These are phyloP conservation scores for Clarias magur DNA, from an alignment of 2,113 vertebrate species.

Conservation along the genomic window DNA sequence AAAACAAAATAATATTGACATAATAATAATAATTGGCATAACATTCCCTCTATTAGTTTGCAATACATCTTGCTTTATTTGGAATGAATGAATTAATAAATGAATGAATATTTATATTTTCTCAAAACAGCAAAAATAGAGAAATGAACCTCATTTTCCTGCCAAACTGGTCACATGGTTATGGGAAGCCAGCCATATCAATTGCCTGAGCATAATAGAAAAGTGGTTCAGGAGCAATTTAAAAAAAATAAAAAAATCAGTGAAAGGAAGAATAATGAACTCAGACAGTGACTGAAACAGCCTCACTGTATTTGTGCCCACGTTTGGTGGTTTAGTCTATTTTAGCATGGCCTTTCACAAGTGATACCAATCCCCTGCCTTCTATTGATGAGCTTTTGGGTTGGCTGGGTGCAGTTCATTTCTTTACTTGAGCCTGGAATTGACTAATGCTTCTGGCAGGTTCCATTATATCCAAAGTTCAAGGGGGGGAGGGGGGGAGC, in stretches of 20 bases:
- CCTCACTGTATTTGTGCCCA: not conserved
- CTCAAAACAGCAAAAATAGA: no score
- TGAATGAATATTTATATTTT: no score
- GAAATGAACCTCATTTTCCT: no score
- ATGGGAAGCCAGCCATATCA: not conserved
- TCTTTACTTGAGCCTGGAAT: not conserved
- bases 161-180: not conserved
- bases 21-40: no score
- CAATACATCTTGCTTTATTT: no score
- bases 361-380: not conserved
- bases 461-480: not conserved
- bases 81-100: no score
- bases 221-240: not conserved
- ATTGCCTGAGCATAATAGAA: not conserved
- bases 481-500: no score
- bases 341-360: not conserved
- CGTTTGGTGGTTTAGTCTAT: not conserved
- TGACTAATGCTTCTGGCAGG: not conserved
- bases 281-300: not conserved
- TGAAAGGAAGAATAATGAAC: not conserved
- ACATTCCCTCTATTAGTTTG: no score
- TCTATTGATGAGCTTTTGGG: not conserved
- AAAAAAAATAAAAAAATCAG: not conserved
- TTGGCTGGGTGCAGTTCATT: not conserved
- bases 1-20: no score